Evolutionary conservation across 2,888 invertebrate species (phyloP), one percentile per base, ranked within the genome.

Genomic region (Dryomyza anilis): DNA sequence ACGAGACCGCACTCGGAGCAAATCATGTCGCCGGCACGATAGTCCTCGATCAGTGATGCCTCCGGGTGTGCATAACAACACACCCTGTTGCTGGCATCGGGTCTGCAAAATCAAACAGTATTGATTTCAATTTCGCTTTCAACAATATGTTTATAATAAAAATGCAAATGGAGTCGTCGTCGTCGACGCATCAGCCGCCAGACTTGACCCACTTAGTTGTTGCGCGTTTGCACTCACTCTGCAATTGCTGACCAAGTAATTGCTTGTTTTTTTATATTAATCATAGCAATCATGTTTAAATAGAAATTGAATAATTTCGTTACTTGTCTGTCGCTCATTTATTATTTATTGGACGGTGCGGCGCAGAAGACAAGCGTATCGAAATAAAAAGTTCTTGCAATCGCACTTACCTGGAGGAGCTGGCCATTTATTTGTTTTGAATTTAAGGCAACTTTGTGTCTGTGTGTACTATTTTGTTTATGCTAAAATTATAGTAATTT

Each of bases 1-100:
- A 99, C 99, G 66, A 99, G 87, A n/a, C 99, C 99, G 86, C 99
- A 99, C 85, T 97, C 96, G 29, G 98, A 95, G 83, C 99, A 99
- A 77, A 99, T 96, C 89, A 97, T 94, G 85, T 99, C 99, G 36
- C 99, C 99, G 63, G 81, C 81, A 78, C 98, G 88, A 83, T 98
- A 97, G 84, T 99, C 99, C 84, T 99, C 99, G 75, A 99, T 94
- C 59, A 99, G 88, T 55, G 92, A 90, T 16, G 97, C 94, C 82
- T 97, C 96, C 70, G 99, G 99, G 86, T 99, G 99, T 69, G 93
- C 90, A 83, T 91, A 92, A 82, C 97, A 97, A 79, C 92, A 92
- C 75, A 95, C 91, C 84, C 89, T 92, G 81, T 93, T 93, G 48
- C 87, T 80, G 79, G 85, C 85, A 82, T 88, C 89, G 78, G 86